Base-by-base conservation (phyloP, 2,797 vertebrate genomes). In the Periophthalmus magnuspinnatus region DNA sequence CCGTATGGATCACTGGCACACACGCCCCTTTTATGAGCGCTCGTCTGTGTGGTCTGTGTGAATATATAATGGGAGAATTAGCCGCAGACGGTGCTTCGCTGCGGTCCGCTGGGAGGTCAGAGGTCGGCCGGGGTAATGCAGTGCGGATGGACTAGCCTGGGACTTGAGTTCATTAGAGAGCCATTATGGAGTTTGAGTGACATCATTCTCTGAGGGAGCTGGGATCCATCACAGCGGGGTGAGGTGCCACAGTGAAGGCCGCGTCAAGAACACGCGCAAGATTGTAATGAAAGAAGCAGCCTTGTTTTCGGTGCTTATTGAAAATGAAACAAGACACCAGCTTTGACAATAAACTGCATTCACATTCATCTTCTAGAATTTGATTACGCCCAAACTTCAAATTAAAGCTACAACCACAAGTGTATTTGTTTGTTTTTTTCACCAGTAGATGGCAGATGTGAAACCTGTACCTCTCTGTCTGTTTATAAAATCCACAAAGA, bases 141-240 rank as follows among this genome's bases (percentile, higher is more conserved):
- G 87, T 86, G 83, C 84, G 85, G 88, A 89, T 88, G 84, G 78
- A 84, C 74, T 71, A 77, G 65, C 84, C 66, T 80, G 83, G 88
- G 86, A 86, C 76, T 81, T 70, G 80, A 88, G 84, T 90, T 92
- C 86, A 91, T 91, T 91, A 91, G 77, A 85, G 78, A 74, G 88
- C 84, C 88, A 91, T 91, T 89, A 91, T 76, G 79, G 63, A 45
- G 77, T 78, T 74, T 90, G 85, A 89, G 82, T 91, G 89, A 89
- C 86, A 89, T 85, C 84, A 88, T 68, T 86, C 72, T 77, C 70
- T 70, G 47, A 61, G 77, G 80, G 76, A 86, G 75, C 67, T 74
- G 72, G 2, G 3, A 67, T 79, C 63, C 21, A 73, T 77, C 63
- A 65, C 59, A 65, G 17, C 56, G 63, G 58, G 19, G 58, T 19